A percentile compares a stretch with the other conserved stretches of the same genome.
phyloP scores from a whole-genome alignment of 1,140 invertebrate species.

The Drosophila fuyamai region DNA sequence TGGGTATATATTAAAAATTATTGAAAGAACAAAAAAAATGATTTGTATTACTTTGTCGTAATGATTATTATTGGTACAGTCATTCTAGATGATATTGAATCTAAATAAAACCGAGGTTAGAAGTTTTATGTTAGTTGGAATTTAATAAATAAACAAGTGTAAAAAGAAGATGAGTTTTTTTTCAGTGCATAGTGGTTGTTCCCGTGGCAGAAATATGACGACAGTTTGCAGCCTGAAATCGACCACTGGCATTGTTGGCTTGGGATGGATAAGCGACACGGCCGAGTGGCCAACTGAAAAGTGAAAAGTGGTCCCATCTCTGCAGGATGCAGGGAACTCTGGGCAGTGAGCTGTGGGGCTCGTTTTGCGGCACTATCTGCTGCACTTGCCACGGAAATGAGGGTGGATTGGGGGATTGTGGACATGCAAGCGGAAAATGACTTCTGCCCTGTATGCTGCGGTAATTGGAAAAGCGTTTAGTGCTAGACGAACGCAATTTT shows the following conservation, averaged over 20 bases:
- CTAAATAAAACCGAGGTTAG: too few relatives aligned
- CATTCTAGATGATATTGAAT: too few relatives aligned
- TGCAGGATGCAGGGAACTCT: not conserved
- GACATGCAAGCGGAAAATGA: conserved; percentile 78
- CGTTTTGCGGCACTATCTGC: conserved; percentile 34
- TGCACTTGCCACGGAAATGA: conserved; percentile 44
- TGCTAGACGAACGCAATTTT: conserved; percentile 54
- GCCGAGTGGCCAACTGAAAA: conserved; percentile 49
- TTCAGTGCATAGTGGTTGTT: not conserved
- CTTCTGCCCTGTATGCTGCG: conserved; percentile 64
- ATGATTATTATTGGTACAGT: too few relatives aligned
- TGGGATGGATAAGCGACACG: conserved; percentile 35
- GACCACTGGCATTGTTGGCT: conserved; percentile 49
- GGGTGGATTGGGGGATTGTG: conserved; percentile 41
- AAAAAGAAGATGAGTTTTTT: not conserved
- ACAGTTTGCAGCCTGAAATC: conserved; percentile 32
- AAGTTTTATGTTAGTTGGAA: too few relatives aligned
- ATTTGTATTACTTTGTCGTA: too few relatives aligned
- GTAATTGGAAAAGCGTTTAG: conserved; percentile 76
- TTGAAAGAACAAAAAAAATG: too few relatives aligned
- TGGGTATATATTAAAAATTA: too few relatives aligned
- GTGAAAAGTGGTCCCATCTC: conserved; percentile 40
- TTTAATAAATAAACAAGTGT: too few relatives aligned
- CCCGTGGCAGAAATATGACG: conserved; percentile 41
- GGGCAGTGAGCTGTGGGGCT: not conserved